Evolutionary conservation across 2,797 vertebrate genomes (phyloP).

Genomic region (Sebastes taczanowskii): DNA sequence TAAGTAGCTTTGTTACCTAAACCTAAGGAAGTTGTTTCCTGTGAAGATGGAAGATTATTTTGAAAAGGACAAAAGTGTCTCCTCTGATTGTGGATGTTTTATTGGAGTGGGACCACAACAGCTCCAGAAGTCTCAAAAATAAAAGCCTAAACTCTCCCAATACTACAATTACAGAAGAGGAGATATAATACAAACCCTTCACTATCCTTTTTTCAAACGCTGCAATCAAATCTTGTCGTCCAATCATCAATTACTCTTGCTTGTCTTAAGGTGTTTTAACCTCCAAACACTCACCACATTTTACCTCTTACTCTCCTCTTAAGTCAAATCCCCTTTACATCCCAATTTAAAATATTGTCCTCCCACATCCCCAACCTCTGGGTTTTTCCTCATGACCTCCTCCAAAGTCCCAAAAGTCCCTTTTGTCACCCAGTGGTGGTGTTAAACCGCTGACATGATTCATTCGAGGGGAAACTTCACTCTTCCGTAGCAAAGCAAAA

Average conservation of each 20-base stretch:
- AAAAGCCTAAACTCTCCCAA: slow-evolving; percentile 14
- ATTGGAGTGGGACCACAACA: slow-evolving; percentile 18
- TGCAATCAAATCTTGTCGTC: not conserved
- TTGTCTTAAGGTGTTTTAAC: too few species aligned
- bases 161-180: not conserved
- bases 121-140: not conserved
- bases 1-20: too few species aligned
- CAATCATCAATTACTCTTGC: too few species aligned
- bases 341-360: slow-evolving; percentile 17
- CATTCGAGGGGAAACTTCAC: not conserved
- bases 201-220: not conserved
- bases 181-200: not conserved
- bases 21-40: too few species aligned
- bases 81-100: slow-evolving; percentile 1
- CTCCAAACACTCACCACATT: not conserved
- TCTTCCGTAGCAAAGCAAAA: not conserved
- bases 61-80: not conserved
- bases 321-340: slow-evolving; percentile 24
- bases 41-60: too few species aligned
- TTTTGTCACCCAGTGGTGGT: not conserved
- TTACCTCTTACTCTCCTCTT: not conserved
- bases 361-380: not conserved
- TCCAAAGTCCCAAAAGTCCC: not conserved
- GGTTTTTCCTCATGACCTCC: not conserved
- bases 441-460: not conserved